Conservation (phyloP, 2,113 vertebrate species). For the Ivindomyrus marchei region DNA sequence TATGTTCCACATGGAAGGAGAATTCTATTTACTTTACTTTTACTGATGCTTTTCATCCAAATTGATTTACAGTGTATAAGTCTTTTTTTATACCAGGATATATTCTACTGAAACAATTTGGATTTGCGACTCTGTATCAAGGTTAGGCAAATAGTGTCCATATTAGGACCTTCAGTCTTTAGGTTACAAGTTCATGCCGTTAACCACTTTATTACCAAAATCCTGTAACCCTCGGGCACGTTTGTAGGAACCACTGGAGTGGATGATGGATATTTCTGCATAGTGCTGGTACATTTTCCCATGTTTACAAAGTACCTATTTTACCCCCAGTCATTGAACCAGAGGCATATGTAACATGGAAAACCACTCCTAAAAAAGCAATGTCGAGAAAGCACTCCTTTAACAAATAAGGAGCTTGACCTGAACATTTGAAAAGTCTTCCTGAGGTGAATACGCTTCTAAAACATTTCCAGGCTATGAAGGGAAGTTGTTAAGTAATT, state of each 20-base stretch:
- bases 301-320: background rate
- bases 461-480: conserved; percentile 49
- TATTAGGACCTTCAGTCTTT: background rate
- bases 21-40: background rate
- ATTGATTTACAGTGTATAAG: background rate
- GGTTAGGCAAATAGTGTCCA: background rate
- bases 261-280: background rate
- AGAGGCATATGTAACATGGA: background rate
- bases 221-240: background rate
- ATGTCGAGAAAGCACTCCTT: background rate
- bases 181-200: background rate
- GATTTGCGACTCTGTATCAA: background rate
- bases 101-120: background rate
- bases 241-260: background rate
- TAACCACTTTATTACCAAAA: background rate
- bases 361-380: background rate
- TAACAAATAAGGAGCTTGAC: background rate
- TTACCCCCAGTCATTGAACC: background rate
- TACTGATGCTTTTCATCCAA: background rate
- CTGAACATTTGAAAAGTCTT: conserved; percentile 15
- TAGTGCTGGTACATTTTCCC: background rate
- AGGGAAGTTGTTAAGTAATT: conserved; percentile 58
- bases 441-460: conserved; percentile 50
- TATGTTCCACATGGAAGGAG: background rate
- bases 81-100: background rate